Evolutionary conservation across 1,140 invertebrate species (phyloP).

Genomic region (Orussus abietinus): DNA sequence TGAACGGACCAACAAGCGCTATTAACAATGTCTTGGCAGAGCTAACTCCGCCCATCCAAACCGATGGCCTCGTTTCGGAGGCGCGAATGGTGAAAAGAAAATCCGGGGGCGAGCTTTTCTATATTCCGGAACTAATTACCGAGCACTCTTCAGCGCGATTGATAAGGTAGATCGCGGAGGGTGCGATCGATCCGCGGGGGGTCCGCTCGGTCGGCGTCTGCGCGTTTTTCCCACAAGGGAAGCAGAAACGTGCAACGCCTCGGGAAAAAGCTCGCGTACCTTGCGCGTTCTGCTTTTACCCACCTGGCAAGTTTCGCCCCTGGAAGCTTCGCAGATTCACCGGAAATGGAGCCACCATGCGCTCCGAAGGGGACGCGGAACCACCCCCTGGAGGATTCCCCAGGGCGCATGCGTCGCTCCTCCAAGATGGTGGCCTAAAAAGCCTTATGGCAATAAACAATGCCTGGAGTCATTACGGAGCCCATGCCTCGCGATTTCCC

Average conservation of each 20-base stretch:
- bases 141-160: too few relatives aligned
- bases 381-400: constrained; percentile 1
- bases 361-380: neutral
- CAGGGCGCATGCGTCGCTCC: constrained; percentile 26
- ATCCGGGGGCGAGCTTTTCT: too few relatives aligned
- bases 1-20: too few relatives aligned
- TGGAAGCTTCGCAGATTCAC: neutral
- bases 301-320: neutral
- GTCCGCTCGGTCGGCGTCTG: neutral
- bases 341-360: constrained; percentile 14
- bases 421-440: constrained; percentile 30
- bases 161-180: too few relatives aligned
- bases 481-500: constrained; percentile 10
- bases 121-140: too few relatives aligned
- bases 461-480: constrained; percentile 18
- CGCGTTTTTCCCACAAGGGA: neutral
- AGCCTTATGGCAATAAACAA: constrained; percentile 26
- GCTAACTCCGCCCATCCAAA: too few relatives aligned
- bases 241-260: neutral
- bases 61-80: too few relatives aligned
- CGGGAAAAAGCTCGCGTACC: neutral
- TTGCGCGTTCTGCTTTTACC: neutral
- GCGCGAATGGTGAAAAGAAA: too few relatives aligned
- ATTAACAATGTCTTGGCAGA: too few relatives aligned
- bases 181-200: neutral